Conservation (phyloP, 92 coral and sea anemone genomes). For the Anthopleura xanthogrammica region DNA sequence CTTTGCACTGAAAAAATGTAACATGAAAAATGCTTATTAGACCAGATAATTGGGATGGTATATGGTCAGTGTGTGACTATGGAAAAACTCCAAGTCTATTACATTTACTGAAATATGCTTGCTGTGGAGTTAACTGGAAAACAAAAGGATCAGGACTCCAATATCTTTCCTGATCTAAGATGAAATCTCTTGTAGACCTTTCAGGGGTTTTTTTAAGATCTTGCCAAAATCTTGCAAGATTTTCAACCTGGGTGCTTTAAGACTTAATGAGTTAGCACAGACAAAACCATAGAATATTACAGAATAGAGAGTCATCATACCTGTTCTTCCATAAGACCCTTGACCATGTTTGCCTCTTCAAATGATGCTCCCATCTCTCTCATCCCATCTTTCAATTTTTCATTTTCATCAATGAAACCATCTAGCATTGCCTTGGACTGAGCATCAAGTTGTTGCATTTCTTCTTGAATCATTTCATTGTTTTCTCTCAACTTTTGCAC, state of each 20-base stretch:
- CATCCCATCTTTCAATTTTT: constrained; percentile 16
- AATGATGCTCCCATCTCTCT: background rate
- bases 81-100: too few species aligned
- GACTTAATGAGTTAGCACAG: too few species aligned
- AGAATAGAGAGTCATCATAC: constrained; percentile 30
- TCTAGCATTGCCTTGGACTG: background rate
- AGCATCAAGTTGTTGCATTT: constrained; percentile 3
- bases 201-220: too few species aligned
- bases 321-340: constrained; percentile 47
- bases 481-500: constrained; percentile 6
- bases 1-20: constrained; percentile 42
- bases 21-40: background rate
- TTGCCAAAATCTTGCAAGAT: too few species aligned
- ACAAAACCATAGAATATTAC: background rate
- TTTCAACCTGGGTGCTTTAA: too few species aligned
- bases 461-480: constrained; percentile 10
- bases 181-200: too few species aligned
- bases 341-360: constrained; percentile 28
- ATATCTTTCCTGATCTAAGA: too few species aligned
- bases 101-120: too few species aligned
- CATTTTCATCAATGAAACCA: constrained; percentile 24
- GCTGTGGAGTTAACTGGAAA: too few species aligned
- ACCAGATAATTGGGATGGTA: too few species aligned
- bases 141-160: too few species aligned
- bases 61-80: too few species aligned